Conservation (phyloP, 2,888 invertebrate genomes). For the Thereva nobilitata region DNA sequence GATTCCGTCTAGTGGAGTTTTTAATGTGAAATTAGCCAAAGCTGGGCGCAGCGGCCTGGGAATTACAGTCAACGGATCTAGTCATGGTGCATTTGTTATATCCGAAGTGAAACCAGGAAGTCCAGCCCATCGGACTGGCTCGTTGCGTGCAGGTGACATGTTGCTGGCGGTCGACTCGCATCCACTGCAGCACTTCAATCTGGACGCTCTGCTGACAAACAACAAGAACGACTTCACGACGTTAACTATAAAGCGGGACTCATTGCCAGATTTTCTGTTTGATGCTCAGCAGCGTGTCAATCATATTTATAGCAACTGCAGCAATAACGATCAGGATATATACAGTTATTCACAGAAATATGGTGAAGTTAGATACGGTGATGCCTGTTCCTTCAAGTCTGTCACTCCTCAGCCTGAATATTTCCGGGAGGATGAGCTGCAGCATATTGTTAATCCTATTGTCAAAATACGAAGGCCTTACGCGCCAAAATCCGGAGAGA, state of each 20-base stretch:
- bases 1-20: slow-evolving; percentile 87
- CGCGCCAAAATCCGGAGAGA: slow-evolving; percentile 36
- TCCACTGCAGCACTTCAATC: slow-evolving; percentile 64
- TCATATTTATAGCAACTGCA: slow-evolving; percentile 56
- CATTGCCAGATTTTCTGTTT: slow-evolving; percentile 56
- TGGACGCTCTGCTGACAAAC: slow-evolving; percentile 56
- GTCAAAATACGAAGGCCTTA: slow-evolving; percentile 53
- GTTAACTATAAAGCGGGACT: slow-evolving; percentile 56
- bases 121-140: slow-evolving; percentile 86
- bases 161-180: slow-evolving; percentile 86
- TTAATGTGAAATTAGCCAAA: slow-evolving; percentile 84
- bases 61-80: slow-evolving; percentile 80
- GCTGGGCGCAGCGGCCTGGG: slow-evolving; percentile 77
- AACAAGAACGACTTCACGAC: slow-evolving; percentile 54
- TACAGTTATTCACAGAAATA: slow-evolving; percentile 53
- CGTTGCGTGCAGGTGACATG: slow-evolving; percentile 83
- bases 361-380: slow-evolving; percentile 51
- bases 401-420: slow-evolving; percentile 57
- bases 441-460: slow-evolving; percentile 44
- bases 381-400: slow-evolving; percentile 55
- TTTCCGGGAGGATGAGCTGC: slow-evolving; percentile 47
- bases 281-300: slow-evolving; percentile 53
- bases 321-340: slow-evolving; percentile 50
- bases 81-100: slow-evolving; percentile 70
- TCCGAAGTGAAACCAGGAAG: slow-evolving; percentile 89